Conservation (phyloP, 1,140 invertebrate species). For the Cotesia chilonis region DNA sequence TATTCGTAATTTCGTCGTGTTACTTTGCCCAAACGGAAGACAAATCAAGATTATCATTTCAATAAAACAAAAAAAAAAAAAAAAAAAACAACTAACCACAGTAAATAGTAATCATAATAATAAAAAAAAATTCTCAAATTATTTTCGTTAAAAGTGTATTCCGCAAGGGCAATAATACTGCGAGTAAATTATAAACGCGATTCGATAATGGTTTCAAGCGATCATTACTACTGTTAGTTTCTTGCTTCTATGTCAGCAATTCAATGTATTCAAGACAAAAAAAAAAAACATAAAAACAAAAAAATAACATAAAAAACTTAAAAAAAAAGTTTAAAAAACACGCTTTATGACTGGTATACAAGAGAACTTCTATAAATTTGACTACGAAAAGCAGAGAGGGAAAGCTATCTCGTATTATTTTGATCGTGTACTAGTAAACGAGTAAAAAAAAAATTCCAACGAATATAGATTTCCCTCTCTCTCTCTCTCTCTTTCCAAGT, state of each 20-base stretch:
- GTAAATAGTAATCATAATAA: not conserved
- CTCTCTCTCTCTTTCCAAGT: not conserved
- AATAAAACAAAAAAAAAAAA: not conserved
- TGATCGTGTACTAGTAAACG: too few species aligned
- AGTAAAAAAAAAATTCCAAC: not conserved
- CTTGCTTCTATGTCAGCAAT: constrained; percentile 14
- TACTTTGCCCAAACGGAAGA: constrained; percentile 25
- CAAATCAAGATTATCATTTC: not conserved
- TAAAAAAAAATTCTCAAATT: not conserved
- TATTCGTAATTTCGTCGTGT: constrained; percentile 13
- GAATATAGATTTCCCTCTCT: not conserved
- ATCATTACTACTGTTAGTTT: constrained; percentile 20
- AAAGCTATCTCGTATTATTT: too few species aligned
- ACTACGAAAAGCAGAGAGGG: too few species aligned
- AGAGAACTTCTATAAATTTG: too few species aligned
- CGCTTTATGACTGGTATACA: not conserved
- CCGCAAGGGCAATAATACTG: constrained; percentile 39
- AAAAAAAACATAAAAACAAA: constrained; percentile 1
- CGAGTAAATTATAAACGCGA: constrained; percentile 36
- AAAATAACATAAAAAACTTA: constrained; percentile 9
- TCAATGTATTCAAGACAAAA: not conserved
- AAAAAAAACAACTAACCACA: not conserved
- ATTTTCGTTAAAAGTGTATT: constrained; percentile 12
- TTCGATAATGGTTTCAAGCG: constrained; percentile 23
- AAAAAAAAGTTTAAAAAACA: constrained; percentile 22